Base-by-base conservation (phyloP, 2,888 invertebrate genomes). In the Ecdyonurus torrentis region DNA sequence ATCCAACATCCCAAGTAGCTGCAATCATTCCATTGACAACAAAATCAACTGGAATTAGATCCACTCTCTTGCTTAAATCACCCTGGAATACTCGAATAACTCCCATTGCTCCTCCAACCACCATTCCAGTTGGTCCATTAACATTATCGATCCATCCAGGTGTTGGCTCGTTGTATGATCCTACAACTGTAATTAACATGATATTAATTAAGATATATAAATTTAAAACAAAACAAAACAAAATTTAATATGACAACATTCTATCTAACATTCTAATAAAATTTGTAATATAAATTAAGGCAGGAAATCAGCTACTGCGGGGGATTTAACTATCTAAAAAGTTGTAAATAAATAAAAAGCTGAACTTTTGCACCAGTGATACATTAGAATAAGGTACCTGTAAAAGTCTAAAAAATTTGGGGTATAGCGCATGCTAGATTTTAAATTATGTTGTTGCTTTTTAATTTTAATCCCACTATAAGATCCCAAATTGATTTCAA, bases 101-200 rank as follows among this genome's bases (percentile, higher is more conserved):
- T 37, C 84, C 84, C 22, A 65, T 80, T 22, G 80, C 77, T 5
- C 75, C 70, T 0, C 73, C 72, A 2, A 70, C 72, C 59, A 75
- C 68, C 71, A 76, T 71, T 72, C 89, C 90, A 68, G 90, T 90
- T 5, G 90, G 92, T 10, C 98, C 98, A 74, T 95, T 96, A 80
- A 91, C 87, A 76, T 96, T 98, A 77, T 98, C 97, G 69, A 96
- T 89, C 98, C 98, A 99, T 61, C 93, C 93, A 72, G 90, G 86
- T 64, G 87, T 83, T 7, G 90, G 89, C 76, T 90, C 89, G 70
- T 83, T 83, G 69, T 83, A 77, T 5, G 89, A 86, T 52, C 88
- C 86, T 69, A 86, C 83, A 73, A 82, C 89, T 86, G 73, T 15
- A 70, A n/a, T n/a, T n/a, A n/a, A 78, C 37, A 58, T 61, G 65